phyloP scores from a whole-genome alignment of 2,888 invertebrate genomes.

The Plutella xylostella region DNA sequence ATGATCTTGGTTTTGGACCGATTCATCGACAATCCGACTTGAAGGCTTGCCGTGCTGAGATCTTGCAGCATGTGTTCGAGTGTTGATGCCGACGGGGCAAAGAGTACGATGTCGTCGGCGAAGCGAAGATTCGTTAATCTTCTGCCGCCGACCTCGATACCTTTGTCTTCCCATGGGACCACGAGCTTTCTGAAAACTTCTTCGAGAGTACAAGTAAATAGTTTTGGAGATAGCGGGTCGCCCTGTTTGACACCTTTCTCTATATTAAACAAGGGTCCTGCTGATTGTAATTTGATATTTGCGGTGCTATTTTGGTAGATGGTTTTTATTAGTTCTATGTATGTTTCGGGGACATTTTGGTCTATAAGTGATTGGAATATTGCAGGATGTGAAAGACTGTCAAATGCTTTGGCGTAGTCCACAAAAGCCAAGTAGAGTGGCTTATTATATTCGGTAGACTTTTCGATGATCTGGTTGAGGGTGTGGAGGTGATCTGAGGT shows the following conservation, averaged over 20 bases:
- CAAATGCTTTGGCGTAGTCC: conserved; percentile 16
- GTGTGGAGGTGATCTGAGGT: background rate
- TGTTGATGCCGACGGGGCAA: no score
- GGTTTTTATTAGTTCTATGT: conserved; percentile 11
- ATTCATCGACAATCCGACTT: no score
- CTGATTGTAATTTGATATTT: conserved; percentile 11
- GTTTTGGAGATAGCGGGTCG: conserved; percentile 8
- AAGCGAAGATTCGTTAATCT: no score
- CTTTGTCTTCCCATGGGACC: no score
- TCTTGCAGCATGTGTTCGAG: no score
- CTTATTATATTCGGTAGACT: background rate
- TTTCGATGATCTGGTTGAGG: background rate
- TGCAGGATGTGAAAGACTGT: conserved; percentile 13
- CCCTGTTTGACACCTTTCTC: conserved; percentile 9
- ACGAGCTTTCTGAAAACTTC: no score
- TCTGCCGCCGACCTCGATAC: no score
- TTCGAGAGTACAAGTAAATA: no score
- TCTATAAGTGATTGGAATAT: conserved; percentile 16
- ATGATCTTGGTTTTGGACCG: no score
- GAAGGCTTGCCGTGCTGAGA: no score
- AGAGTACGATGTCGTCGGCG: no score
- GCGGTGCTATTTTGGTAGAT: conserved; percentile 9
- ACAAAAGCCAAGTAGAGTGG: conserved; percentile 9
- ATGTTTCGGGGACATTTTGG: conserved; percentile 9
- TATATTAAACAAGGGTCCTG: conserved; percentile 9